Conservation (phyloP, 1,140 invertebrate species). For the Himalopsyche phryganea region DNA sequence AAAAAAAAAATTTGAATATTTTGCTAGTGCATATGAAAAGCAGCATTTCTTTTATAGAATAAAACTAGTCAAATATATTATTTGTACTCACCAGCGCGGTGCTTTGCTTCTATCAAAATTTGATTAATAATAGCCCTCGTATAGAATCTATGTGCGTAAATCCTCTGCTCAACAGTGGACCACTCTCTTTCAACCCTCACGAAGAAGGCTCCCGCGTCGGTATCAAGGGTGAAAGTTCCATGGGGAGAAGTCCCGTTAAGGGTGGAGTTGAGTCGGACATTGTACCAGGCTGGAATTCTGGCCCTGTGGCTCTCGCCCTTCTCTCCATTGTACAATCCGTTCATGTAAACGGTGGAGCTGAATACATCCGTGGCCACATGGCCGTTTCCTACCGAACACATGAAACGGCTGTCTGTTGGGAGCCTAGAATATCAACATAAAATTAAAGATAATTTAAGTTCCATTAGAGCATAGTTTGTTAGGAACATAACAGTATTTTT, state of each 20-base stretch:
- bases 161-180: conserved; percentile 50
- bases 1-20: too few relatives aligned
- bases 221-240: conserved; percentile 45
- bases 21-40: too few relatives aligned
- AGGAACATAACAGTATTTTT: too few relatives aligned
- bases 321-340: conserved; percentile 55
- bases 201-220: conserved; percentile 44
- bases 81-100: conserved; percentile 16
- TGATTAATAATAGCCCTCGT: conserved; percentile 57
- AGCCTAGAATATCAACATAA: conserved; percentile 41
- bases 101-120: conserved; percentile 42
- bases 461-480: too few relatives aligned
- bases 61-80: too few relatives aligned
- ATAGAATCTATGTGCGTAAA: conserved; percentile 56
- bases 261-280: conserved; percentile 52
- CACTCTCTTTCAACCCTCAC: conserved; percentile 47
- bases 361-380: conserved; percentile 57
- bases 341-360: conserved; percentile 56
- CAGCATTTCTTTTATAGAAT: too few relatives aligned
- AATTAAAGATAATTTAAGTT: too few relatives aligned
- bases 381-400: conserved; percentile 57
- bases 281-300: conserved; percentile 55
- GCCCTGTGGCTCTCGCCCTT: conserved; percentile 53
- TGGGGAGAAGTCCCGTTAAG: conserved; percentile 33
- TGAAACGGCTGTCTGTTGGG: conserved; percentile 51